Evolutionary conservation across 2,797 vertebrate species (phyloP).

Genomic region (Pangasius sanitwongsei): DNA sequence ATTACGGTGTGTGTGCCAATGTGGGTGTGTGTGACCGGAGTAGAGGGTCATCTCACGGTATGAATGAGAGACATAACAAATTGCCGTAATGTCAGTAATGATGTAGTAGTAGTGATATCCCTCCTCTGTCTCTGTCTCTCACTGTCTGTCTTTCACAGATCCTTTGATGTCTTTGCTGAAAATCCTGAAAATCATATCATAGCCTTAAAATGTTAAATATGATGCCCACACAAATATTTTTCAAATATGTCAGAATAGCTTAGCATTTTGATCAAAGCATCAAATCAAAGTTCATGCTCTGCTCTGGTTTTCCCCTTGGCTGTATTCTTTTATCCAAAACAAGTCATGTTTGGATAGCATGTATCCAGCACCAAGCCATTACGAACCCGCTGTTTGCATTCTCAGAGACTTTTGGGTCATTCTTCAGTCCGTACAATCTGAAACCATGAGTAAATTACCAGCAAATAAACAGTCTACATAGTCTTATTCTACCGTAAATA

Average conservation of each 20-base stretch:
- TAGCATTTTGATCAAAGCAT: constrained; percentile 49
- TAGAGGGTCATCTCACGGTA: constrained; percentile 30
- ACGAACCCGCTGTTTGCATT: constrained; percentile 46
- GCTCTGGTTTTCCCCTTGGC: constrained; percentile 14
- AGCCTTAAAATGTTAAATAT: not conserved
- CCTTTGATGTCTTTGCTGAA: constrained; percentile 3
- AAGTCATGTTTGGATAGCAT: constrained; percentile 41
- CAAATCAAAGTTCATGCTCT: constrained; percentile 23
- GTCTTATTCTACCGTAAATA: constrained; percentile 62
- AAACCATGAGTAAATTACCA: constrained; percentile 54
- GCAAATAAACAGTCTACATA: constrained; percentile 63
- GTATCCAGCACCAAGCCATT: constrained; percentile 41
- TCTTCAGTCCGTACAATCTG: constrained; percentile 36
- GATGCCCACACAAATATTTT: constrained; percentile 2
- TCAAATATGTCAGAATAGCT: constrained; percentile 29
- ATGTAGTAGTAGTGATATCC: constrained; percentile 12
- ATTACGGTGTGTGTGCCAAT: constrained; percentile 39
- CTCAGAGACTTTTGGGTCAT: constrained; percentile 24
- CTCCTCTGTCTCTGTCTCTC: not conserved
- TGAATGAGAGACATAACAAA: constrained; percentile 26
- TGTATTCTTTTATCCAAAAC: constrained; percentile 43
- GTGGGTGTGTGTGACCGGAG: constrained; percentile 40
- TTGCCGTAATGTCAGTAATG: constrained; percentile 30
- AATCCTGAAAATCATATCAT: not conserved
- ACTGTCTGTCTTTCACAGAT: not conserved